phyloP scores from a whole-genome alignment of 2,113 vertebrate genomes.

The Melanocharis versteri region DNA sequence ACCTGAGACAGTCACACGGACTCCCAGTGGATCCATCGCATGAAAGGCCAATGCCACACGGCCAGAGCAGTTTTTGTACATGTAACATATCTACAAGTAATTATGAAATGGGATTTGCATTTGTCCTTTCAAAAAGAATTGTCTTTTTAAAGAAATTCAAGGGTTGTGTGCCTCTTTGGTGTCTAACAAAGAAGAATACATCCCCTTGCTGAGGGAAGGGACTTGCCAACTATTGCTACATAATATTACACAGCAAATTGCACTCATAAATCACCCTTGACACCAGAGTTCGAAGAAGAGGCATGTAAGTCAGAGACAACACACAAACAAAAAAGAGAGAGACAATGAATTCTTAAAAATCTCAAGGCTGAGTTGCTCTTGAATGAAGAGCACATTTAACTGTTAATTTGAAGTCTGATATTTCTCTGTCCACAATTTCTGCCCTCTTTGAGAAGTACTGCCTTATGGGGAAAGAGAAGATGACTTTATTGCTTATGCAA shows the following conservation, averaged over 20 bases:
- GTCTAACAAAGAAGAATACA: neutral
- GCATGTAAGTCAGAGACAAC: neutral
- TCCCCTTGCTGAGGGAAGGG: neutral
- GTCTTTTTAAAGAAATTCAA: neutral
- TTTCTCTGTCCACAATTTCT: neutral
- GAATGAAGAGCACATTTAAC: conserved; percentile 4
- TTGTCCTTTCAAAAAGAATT: neutral
- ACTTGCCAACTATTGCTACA: conserved; percentile 16
- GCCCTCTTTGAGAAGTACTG: neutral
- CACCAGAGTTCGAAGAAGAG: neutral
- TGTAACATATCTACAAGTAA: neutral
- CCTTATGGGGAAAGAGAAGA: neutral
- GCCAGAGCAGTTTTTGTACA: neutral
- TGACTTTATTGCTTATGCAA: neutral
- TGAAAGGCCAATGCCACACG: neutral
- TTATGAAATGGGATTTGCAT: neutral
- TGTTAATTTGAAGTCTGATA: neutral
- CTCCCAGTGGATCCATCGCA: neutral
- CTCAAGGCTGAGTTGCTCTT: neutral
- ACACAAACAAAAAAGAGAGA: neutral
- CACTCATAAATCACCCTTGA: neutral
- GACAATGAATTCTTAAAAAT: neutral
- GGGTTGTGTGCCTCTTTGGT: neutral
- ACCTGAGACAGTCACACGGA: neutral
- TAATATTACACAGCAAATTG: conserved; percentile 23